phyloP scores from a whole-genome alignment of 1,140 invertebrate genomes.

The Armadillidium nasatum region DNA sequence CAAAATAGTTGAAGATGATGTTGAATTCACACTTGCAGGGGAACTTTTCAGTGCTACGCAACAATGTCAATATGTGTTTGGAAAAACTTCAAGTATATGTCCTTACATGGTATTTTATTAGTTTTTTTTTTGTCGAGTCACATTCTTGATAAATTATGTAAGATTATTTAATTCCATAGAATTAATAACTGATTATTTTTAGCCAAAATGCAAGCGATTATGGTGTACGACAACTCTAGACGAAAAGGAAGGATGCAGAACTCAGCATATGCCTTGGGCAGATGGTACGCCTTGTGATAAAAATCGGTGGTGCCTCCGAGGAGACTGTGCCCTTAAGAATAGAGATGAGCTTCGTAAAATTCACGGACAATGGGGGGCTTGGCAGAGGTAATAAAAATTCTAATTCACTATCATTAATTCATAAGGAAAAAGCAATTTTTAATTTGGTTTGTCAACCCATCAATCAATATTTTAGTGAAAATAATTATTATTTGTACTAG shows the following conservation, averaged over 20 bases:
- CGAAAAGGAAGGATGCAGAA: constrained; percentile 62
- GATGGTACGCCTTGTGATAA: constrained; percentile 76
- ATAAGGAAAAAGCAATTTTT: too few species aligned
- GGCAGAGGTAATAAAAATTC: constrained; percentile 57
- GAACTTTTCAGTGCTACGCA: constrained; percentile 67
- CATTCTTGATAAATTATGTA: too few species aligned
- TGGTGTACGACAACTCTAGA: constrained; percentile 70
- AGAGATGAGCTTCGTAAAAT: constrained; percentile 52
- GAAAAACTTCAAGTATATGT: constrained; percentile 63
- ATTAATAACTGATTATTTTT: constrained; percentile 21
- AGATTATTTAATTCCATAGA: too few species aligned
- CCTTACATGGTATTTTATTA: constrained; percentile 58
- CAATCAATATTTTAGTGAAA: too few species aligned
- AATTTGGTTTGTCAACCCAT: too few species aligned
- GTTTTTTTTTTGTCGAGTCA: background rate
- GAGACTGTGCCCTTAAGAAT: constrained; percentile 65
- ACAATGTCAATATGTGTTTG: constrained; percentile 77
- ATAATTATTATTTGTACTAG: too few species aligned
- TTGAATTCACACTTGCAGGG: constrained; percentile 57
- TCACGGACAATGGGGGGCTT: constrained; percentile 78
- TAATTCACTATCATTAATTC: background rate
- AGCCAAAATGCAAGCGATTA: constrained; percentile 68
- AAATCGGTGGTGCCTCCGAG: constrained; percentile 71
- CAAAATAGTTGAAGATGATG: constrained; percentile 49
- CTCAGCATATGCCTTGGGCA: constrained; percentile 84